Conservation (phyloP, 2,888 invertebrate species). For the Ryuthela nishihirai region DNA sequence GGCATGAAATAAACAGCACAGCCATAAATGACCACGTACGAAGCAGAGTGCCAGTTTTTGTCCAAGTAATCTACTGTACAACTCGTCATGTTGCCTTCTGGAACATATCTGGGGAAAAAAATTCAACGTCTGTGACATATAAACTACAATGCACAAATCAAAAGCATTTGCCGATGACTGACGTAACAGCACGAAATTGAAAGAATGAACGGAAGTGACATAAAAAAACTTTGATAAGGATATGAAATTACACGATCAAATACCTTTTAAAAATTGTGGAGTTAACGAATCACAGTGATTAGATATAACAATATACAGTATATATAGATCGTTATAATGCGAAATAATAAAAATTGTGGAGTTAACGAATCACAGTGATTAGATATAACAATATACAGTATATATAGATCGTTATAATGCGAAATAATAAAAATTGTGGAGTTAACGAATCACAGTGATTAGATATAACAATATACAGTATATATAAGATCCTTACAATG, state of each 20-base stretch:
- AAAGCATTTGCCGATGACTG: neutral
- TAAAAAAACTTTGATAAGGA: too few relatives aligned
- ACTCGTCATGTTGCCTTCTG: slow-evolving; percentile 89
- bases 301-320: too few relatives aligned
- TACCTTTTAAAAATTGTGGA: too few relatives aligned
- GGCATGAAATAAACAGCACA: slow-evolving; percentile 72
- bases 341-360: too few relatives aligned
- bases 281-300: too few relatives aligned
- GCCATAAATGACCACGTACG: slow-evolving; percentile 73
- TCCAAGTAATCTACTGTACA: slow-evolving; percentile 83
- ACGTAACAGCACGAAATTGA: neutral
- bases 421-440: too few relatives aligned
- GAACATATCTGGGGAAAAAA: slow-evolving; percentile 66
- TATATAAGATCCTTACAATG: too few relatives aligned
- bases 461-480: neutral
- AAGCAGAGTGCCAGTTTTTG: slow-evolving; percentile 68
- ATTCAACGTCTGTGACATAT: too few relatives aligned
- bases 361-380: neutral
- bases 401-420: too few relatives aligned
- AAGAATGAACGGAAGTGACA: neutral
- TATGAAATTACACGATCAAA: too few relatives aligned
- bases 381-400: neutral
- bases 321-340: too few relatives aligned
- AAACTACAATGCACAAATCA: too few relatives aligned
- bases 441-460: neutral